Base-by-base conservation (phyloP, 92 coral and sea anemone genomes). In the Virgularia gustaviana region DNA sequence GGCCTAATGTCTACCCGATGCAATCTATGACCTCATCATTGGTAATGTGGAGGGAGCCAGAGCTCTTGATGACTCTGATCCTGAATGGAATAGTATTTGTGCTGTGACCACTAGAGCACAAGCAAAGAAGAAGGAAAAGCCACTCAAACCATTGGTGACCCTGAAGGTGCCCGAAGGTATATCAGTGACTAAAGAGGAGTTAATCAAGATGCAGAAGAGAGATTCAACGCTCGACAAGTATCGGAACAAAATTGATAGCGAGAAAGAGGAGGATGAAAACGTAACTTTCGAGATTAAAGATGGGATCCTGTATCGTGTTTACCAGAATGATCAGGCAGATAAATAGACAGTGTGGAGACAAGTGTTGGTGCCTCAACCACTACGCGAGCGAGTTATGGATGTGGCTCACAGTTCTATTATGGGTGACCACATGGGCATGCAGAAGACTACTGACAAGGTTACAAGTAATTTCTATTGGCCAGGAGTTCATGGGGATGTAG, bases 391-490 rank as follows among this genome's bases (percentile, higher is more conserved):
- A 30, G 49, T 77, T 0, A 77, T 65, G 82, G 66, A 54, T 5
- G 56, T 77, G 0, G 81, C 23, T 16, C 56, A 65, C 2, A 33
- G 47, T 25, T 77, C 74, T 2, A 49, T 77, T 4, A 65, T 77
- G 85, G 86, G 81, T 55, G 85, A 79, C 2, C 83, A 85, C 16
- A 29, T 75, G 75, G 88, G 88, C 9, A 31, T 75, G 3, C 73
- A 81, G 72, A 81, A 84, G 42, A 83, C 87, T 1, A 37, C 73
- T 0, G 87, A 83, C 22, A 72, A 65, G 24, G 53, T 82, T 8
- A 19, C 57, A 31, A 47, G 75, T 22, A 36, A 47, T 9, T 83
- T 83, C 51, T 58, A 83, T 42, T 79, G 49, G 79, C 84, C 79
- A 9, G 45, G 73, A 41, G 58, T 70, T 11, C 81, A 47, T 56